Conservation (phyloP, 1,140 invertebrate genomes). For the Diprion similis region DNA sequence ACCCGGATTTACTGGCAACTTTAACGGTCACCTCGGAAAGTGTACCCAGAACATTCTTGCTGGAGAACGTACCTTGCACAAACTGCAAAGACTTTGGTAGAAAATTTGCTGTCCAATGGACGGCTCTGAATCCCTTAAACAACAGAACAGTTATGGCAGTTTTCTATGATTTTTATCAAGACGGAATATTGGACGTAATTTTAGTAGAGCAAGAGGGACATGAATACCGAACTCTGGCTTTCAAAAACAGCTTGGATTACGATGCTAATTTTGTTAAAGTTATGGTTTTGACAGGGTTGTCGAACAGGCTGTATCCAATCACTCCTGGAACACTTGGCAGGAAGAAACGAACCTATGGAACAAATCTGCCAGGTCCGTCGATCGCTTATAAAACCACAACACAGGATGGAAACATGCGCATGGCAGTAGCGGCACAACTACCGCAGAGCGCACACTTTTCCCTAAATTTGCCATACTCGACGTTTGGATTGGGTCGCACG, state of each 20-base stretch:
- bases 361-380: conserved; percentile 87
- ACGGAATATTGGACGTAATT: conserved; percentile 83
- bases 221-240: conserved; percentile 71
- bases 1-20: conserved; percentile 88
- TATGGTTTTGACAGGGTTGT: conserved; percentile 86
- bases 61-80: conserved; percentile 79
- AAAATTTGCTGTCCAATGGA: conserved; percentile 80
- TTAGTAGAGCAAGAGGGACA: conserved; percentile 71
- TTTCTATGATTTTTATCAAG: conserved; percentile 92
- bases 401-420: conserved; percentile 77
- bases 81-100: conserved; percentile 69
- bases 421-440: conserved; percentile 83
- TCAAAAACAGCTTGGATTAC: conserved; percentile 88
- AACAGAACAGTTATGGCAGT: conserved; percentile 81
- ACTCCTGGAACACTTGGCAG: conserved; percentile 75
- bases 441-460: conserved; percentile 92
- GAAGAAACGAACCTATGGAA: conserved; percentile 82
- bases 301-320: conserved; percentile 73
- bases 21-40: conserved; percentile 64
- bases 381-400: conserved; percentile 88
- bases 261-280: conserved; percentile 97
- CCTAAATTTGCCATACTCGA: conserved; percentile 91
- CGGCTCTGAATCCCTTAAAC: conserved; percentile 71
- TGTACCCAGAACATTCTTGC: conserved; percentile 71
- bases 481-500: conserved; percentile 94